Base-by-base conservation (phyloP, 2,113 vertebrate species). In the Semicossyphus pulcher region DNA sequence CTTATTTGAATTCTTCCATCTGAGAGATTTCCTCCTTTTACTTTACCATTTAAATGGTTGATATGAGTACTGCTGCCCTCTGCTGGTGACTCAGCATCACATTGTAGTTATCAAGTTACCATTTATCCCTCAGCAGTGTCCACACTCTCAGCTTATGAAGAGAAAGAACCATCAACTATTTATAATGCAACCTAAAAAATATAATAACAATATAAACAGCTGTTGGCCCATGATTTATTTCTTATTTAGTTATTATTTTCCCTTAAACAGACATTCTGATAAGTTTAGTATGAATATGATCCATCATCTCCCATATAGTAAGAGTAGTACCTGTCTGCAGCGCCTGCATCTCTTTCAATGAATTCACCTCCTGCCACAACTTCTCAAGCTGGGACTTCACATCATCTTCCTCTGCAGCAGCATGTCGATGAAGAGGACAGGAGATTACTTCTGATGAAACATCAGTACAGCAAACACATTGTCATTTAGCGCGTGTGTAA, bases 281-380 rank as follows among this genome's bases (percentile, higher is more conserved):
- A 5, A n/a, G 4, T 42, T 12, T 9, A 7, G n/a, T 7, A n/a
- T 42, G n/a, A n/a, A 42, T 42, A 1, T 42, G 10, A n/a, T 42
- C 14, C 7, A n/a, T n/a, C 11, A n/a, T 7, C 16, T 51, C 39
- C n/a, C n/a, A 48, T 29, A 18, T 18, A 54, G 16, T 34, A 12
- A 60, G 11, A 25, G 7, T 14, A 16, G 39, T 90, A 99, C 98
- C 97, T 95, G 96, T 97, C 88, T 99, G 98, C 61, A 99, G 87
- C 2, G 97, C 97, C 88, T 97, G 96, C 76, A 97, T 96, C 91
- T 99, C 96, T 85, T 99, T 99, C 88, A 99, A 88, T n/a, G 95
- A 95, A 32, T 98, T 98, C 76, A 99, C 96, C 92, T 99, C 97
- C 78, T 91, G 92, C 97, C 97, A 99, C 72, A 99, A 49, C 87